phyloP scores from a whole-genome alignment of 1,140 invertebrate species.

The Pteromalus puparum region DNA sequence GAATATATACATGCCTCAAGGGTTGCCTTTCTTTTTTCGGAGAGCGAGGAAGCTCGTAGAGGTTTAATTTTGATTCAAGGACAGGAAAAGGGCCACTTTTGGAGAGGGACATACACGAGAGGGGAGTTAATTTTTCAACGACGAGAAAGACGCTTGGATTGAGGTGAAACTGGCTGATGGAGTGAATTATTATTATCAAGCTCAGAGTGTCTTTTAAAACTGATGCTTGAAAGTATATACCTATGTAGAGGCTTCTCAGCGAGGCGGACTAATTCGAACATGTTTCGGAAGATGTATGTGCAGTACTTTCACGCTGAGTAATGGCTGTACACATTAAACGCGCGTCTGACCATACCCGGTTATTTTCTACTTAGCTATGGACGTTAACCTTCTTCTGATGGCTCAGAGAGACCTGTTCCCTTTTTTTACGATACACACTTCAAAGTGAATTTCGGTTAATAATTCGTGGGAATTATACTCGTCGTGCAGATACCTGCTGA shows the following conservation, averaged over 20 bases:
- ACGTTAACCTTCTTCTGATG: not conserved
- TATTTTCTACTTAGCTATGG: not conserved
- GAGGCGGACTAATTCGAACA: not conserved
- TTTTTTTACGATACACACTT: not conserved
- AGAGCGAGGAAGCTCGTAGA: not conserved
- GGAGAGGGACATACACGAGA: not conserved
- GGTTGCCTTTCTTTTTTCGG: not conserved
- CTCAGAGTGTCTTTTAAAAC: too few relatives aligned
- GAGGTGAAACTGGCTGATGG: too few relatives aligned
- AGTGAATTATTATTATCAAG: not conserved
- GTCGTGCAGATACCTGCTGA: too few relatives aligned
- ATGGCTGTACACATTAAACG: not conserved
- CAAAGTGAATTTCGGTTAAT: not conserved
- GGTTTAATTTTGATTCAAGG: constrained; percentile 27
- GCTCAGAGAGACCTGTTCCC: too few relatives aligned
- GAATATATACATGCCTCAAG: not conserved
- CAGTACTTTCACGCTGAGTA: not conserved
- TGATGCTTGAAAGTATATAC: too few relatives aligned
- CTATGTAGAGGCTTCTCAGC: too few relatives aligned
- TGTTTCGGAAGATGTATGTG: not conserved
- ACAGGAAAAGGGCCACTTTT: not conserved
- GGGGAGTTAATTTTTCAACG: not conserved
- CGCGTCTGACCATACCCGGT: not conserved
- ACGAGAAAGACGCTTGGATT: too few relatives aligned
- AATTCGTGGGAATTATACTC: not conserved